Base-by-base conservation (phyloP, 1,140 invertebrate genomes). In the Apis dorsata region DNA sequence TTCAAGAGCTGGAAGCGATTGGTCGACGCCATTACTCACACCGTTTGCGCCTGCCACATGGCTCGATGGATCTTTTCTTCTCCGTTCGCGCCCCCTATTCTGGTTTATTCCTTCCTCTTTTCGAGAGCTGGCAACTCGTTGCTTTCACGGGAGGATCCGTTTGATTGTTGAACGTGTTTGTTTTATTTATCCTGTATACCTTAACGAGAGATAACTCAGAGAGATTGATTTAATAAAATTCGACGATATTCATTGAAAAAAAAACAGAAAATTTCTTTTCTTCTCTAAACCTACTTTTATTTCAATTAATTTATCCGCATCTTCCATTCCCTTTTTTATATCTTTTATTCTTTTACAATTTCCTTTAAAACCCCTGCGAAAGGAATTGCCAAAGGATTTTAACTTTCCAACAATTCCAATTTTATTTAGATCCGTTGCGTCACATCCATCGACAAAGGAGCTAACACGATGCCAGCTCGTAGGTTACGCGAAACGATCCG, bases 1-100 rank as follows among this genome's bases (percentile, higher is more conserved):
- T 90, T 88, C 78, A 86, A 87, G 87, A 82, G 87, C 90, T 90
- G 85, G 86, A 86, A 91, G 88, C 91, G 90, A 92, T 90, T 86
- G 89, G 81, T 81, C 91, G 88, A 90, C 88, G 88, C 90, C 91
- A 92, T 91, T 92, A 91, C 90, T 92, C 86, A 90, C 88, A 87
- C 87, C 91, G 90, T 92, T 92, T 90, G 89, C 90, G 91, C 86
- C 90, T 92, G 90, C 91, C 91, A 91, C 91, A 92, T 92, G 91
- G 90, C 83, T 89, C 90, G 89, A 90, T 85, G 84, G 83, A 81
- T 91, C 89, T 87, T 81, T 75, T 83, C 81, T 85, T 81, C 83
- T 86, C 71, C 71, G 51, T 66, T 65, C 76, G 63, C 51, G 11
- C n/a, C 59, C 59, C 68, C 53, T 44, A 24, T 70, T 28, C 59